Evolutionary conservation across 2,888 invertebrate genomes (phyloP), one percentile per base, ranked within the genome.

Genomic region (Cerceris rybyensis): DNA sequence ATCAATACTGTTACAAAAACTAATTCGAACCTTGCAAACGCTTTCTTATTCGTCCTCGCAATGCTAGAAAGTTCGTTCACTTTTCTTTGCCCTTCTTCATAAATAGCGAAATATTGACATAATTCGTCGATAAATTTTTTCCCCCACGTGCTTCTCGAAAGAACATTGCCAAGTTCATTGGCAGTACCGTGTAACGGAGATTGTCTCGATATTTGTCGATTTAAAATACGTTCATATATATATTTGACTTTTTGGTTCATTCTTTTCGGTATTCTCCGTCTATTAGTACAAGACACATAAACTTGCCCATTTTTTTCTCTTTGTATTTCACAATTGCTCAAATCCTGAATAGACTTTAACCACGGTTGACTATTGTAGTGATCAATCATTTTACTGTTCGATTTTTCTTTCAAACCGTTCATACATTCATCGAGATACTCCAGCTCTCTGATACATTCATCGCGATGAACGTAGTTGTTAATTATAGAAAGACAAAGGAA

Each of bases 401-500:
- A 61, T 7, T 14, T 17, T 28, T 41, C 54, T 28, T 59, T 41
- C 9, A 9, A 2, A 17, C 6, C 16, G 1, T 8, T 60, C 2
- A 75, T 0, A 28, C 88, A 88, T 11, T 50, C 57, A 0, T 78
- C 70, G 9, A 88, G 59, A 0, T 61, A 50, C 55, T 60, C 70
- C 0, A 87, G n/a, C 41, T 86, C 80, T 0, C 7, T 41, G 6
- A 87, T 71, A 74, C 88, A 88, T 14, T 79, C 54, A 0, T 57
- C 42, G 66, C 72, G 81, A n/a, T 57, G 17, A 7, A 28, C 46
- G 13, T 41, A 8, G n/a, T 73, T 50, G 11, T 67, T 64, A 0
- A 42, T 39, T 11, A 78, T n/a, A 0, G 78, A 55, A 11, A 78
- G 72, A 72, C 88, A 88, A 13, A 85, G 39, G 0, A 83, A 58